Conservation (phyloP, 2,797 vertebrate genomes). For the Heteromormyrus szaboi region DNA sequence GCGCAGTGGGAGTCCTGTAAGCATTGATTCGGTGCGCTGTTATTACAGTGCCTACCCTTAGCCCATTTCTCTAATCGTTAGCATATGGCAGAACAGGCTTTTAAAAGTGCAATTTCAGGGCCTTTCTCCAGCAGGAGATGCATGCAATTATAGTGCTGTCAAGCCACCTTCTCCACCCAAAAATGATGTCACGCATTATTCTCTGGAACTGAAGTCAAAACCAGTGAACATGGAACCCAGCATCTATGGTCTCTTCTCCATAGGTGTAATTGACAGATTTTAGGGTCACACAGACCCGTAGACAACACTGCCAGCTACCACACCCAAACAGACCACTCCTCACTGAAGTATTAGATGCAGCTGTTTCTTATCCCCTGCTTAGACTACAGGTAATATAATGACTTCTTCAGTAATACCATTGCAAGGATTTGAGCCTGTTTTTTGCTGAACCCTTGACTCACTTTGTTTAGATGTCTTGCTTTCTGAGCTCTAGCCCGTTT, state of each 20-base stretch:
- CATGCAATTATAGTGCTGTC: conserved; percentile 13
- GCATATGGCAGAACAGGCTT: conserved; percentile 3
- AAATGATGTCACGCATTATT: conserved; percentile 13
- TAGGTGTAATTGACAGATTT: not conserved
- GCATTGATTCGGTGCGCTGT: conserved; percentile 9
- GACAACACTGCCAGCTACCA: not conserved
- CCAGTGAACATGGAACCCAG: not conserved
- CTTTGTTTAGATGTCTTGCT: not conserved
- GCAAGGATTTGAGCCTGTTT: not conserved
- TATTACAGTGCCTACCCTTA: conserved; percentile 12
- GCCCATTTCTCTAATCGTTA: conserved; percentile 14
- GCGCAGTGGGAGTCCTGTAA: not conserved
- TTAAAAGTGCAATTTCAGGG: conserved; percentile 12
- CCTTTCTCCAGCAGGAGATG: conserved; percentile 13
- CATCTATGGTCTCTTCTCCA: not conserved
- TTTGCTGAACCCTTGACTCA: not conserved
- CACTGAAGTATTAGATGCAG: not conserved
- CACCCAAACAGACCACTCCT: not conserved
- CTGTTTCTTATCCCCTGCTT: not conserved
- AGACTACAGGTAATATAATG: not conserved
- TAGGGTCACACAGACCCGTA: not conserved
- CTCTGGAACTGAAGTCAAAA: conserved; percentile 5
- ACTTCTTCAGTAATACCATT: not conserved
- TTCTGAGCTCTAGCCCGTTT: not conserved
- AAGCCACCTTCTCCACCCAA: conserved; percentile 8